Conservation (phyloP, 2,797 vertebrate species). For the Glossophaga mutica region DNA sequence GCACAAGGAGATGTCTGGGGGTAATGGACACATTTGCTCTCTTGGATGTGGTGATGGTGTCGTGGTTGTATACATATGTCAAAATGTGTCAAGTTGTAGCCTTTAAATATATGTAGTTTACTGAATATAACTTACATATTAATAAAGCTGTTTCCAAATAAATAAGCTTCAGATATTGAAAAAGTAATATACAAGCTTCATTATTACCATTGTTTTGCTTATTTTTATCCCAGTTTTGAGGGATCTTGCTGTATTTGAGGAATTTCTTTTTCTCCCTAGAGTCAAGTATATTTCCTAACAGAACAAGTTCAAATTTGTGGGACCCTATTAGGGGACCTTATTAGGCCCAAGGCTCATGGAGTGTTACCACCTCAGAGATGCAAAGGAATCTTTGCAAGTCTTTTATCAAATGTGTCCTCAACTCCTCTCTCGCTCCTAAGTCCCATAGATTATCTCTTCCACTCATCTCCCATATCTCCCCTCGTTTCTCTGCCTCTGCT, state of each 20-base stretch:
- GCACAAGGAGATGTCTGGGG: background rate
- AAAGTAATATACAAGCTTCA: background rate
- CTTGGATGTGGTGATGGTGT: background rate
- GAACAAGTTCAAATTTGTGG: background rate
- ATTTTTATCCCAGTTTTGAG: conserved; percentile 2
- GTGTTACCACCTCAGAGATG: background rate
- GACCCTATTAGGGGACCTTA: background rate
- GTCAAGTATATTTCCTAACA: background rate
- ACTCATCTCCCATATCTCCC: fast-evolving
- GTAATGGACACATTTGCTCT: background rate
- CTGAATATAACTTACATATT: background rate
- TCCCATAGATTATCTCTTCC: background rate
- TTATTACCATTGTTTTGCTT: background rate
- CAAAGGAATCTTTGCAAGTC: background rate
- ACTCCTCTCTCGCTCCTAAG: background rate
- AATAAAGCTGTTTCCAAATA: conserved; percentile 38
- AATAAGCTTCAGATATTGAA: background rate
- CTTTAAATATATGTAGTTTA: background rate
- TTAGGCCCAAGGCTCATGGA: background rate
- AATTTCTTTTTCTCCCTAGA: background rate
- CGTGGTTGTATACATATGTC: background rate
- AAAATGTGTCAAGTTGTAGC: background rate
- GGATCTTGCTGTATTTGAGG: background rate
- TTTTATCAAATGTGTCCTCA: background rate
- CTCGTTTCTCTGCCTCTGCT: background rate